A percentile compares a stretch with the other conserved stretches of the same genome.
phyloP scores from a whole-genome alignment of 2,888 invertebrate genomes.

The Cantharis nigra region DNA sequence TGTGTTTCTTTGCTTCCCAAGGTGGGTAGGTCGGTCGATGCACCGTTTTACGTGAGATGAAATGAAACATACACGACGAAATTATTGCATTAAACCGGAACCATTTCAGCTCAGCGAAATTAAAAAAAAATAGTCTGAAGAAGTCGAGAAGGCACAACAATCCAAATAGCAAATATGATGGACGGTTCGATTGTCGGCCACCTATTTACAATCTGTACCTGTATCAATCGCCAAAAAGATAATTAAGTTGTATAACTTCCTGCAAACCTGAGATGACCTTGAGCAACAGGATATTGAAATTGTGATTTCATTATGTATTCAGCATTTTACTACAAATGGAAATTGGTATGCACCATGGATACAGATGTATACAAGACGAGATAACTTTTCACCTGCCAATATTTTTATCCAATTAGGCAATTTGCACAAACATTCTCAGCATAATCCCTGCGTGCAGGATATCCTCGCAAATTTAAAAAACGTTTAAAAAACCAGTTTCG shows the following conservation, averaged over 20 bases:
- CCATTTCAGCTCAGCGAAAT: too few relatives aligned
- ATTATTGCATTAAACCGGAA: too few relatives aligned
- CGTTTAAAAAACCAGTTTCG: background rate
- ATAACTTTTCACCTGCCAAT: background rate
- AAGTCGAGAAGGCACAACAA: too few relatives aligned
- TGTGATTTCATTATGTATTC: constrained; percentile 10
- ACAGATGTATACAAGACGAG: background rate
- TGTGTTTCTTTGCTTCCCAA: background rate
- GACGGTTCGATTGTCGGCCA: background rate
- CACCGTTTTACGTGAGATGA: background rate
- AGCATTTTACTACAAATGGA: background rate
- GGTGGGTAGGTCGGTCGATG: background rate
- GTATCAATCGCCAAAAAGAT: background rate
- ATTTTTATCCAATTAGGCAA: background rate
- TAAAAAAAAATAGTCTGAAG: too few relatives aligned
- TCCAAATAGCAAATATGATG: too few relatives aligned
- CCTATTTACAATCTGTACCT: background rate
- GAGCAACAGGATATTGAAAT: constrained; percentile 18
- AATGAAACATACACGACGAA: background rate
- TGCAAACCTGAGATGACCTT: constrained; percentile 9
- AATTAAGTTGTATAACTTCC: constrained; percentile 7
- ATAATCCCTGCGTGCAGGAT: background rate
- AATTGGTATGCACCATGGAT: background rate
- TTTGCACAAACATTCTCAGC: background rate
- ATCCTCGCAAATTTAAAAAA: background rate